Evolutionary conservation across 1,140 invertebrate species (phyloP).

Genomic region (Argopecten irradians): DNA sequence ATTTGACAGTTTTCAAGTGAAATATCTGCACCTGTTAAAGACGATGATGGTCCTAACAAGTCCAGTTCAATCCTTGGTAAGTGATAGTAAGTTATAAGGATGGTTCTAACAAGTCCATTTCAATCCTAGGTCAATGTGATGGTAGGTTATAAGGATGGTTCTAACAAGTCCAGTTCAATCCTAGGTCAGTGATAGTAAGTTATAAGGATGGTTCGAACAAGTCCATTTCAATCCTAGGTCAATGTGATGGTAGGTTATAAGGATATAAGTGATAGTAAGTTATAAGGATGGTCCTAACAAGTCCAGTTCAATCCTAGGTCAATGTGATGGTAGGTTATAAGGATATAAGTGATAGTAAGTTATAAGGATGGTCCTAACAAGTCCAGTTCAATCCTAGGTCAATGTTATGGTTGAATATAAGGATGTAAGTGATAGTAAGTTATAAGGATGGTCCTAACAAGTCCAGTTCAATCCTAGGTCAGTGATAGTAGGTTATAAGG

Average conservation of each 20-base stretch:
- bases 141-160: not conserved
- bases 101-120: no score
- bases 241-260: no score
- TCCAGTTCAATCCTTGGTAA: not conserved
- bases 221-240: no score
- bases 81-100: conserved; percentile 24
- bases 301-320: conserved; percentile 10
- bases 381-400: conserved; percentile 10
- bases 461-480: no score
- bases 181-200: no score
- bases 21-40: not conserved
- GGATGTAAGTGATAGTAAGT: not conserved
- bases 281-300: not conserved
- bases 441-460: no score
- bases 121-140: not conserved
- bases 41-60: not conserved
- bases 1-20: not conserved
- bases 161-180: no score
- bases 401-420: not conserved
- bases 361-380: not conserved
- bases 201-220: no score
- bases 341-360: no score
- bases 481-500: no score
- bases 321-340: conserved; percentile 15
- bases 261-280: no score